Conservation (phyloP, 2,113 vertebrate genomes). For the Willisornis vidua region DNA sequence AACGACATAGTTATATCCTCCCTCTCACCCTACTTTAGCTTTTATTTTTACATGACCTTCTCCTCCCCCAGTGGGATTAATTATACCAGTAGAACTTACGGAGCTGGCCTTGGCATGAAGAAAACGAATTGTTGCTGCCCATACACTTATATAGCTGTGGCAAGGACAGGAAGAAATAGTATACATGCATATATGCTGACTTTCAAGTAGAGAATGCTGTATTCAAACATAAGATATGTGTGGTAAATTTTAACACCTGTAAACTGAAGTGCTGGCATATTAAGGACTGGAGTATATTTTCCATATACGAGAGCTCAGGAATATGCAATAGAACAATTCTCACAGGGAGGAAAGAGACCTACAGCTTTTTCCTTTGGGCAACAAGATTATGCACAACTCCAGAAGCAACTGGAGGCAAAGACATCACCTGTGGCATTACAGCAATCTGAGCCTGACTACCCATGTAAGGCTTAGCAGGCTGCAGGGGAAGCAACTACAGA, state of each 20-base stretch:
- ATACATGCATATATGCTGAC: not conserved
- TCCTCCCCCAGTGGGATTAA: not conserved
- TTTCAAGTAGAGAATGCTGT: not conserved
- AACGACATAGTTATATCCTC: not conserved
- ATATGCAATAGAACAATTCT: not conserved
- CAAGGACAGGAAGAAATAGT: not conserved
- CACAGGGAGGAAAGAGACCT: not conserved
- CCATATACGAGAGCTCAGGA: not conserved
- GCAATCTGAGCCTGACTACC: not conserved
- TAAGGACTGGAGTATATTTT: not conserved
- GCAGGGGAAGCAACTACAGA: not conserved
- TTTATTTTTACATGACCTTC: conserved; percentile 23
- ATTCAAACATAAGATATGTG: not conserved
- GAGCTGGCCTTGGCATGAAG: not conserved
- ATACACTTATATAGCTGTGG: not conserved
- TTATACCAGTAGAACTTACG: not conserved
- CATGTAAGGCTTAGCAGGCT: not conserved
- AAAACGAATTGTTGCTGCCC: not conserved
- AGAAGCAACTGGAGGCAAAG: not conserved
- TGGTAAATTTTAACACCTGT: not conserved
- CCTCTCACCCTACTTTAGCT: not conserved
- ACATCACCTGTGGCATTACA: not conserved
- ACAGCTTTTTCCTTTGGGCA: not conserved
- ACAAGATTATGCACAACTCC: not conserved
- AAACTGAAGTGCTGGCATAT: not conserved